These are phyloP conservation scores for Drosophila sordidapex DNA, from an alignment of 2,888 invertebrate genomes.

Conservation along the genomic window DNA sequence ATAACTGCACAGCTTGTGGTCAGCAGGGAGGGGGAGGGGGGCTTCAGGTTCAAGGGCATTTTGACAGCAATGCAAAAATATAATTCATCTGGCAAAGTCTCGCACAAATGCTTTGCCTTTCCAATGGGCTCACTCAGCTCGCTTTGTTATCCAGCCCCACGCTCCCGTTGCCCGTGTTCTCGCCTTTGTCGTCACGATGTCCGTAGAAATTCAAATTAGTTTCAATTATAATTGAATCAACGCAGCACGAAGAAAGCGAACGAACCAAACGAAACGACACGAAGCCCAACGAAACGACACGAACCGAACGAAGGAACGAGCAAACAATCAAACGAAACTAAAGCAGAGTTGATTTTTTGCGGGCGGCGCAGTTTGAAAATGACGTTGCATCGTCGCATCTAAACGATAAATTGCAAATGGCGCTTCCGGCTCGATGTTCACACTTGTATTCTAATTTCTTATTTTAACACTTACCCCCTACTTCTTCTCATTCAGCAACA, in stretches of 20 bases:
- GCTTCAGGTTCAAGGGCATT: slow-evolving; percentile 83
- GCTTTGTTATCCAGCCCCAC: slow-evolving; percentile 24
- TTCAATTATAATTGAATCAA: slow-evolving; percentile 84
- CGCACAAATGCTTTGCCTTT: slow-evolving; percentile 33
- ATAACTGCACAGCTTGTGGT: slow-evolving; percentile 18
- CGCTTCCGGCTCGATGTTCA: slow-evolving; percentile 58
- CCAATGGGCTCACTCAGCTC: slow-evolving; percentile 35
- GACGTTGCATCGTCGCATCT: slow-evolving; percentile 48
- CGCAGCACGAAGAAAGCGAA: slow-evolving; percentile 52
- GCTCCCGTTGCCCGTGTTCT: not conserved
- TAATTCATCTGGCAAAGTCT: slow-evolving; percentile 28
- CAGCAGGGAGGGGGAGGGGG: slow-evolving; percentile 22
- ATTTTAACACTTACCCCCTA: not conserved
- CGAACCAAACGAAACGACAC: slow-evolving; percentile 35
- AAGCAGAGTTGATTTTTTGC: slow-evolving; percentile 29
- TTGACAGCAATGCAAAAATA: slow-evolving; percentile 57
- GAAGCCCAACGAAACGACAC: slow-evolving; percentile 17
- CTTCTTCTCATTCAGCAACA: slow-evolving; percentile 1
- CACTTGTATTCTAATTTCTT: not conserved
- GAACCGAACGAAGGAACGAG: slow-evolving; percentile 45
- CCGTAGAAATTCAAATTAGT: slow-evolving; percentile 76
- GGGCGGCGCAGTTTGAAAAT: slow-evolving; percentile 54
- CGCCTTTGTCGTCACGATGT: slow-evolving; percentile 16
- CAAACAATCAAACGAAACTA: slow-evolving; percentile 24
- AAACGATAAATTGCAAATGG: slow-evolving; percentile 61